Evolutionary conservation across 2,113 vertebrate species (phyloP).

Genomic region (Notiomystis cincta): DNA sequence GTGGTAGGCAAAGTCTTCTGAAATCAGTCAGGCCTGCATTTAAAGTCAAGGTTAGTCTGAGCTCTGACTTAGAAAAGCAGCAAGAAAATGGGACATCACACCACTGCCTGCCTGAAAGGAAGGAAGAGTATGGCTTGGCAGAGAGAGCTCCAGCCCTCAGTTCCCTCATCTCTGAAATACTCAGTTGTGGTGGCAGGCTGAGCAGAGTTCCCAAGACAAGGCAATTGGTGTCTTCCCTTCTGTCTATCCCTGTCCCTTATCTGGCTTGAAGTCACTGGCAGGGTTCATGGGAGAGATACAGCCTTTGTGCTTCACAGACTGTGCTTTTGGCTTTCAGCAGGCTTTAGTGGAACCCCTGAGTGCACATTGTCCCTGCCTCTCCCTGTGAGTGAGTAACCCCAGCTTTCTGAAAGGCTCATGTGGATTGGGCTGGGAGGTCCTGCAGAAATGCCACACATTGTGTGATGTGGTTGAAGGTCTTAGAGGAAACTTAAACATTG

Average conservation of each 20-base stretch:
- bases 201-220: neutral
- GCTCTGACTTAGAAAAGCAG: neutral
- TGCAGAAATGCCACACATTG: neutral
- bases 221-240: neutral
- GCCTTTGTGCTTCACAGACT: neutral
- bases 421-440: neutral
- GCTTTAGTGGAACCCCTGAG: neutral
- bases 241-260: neutral
- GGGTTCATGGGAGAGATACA: neutral
- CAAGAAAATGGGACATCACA: neutral
- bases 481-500: neutral
- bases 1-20: neutral
- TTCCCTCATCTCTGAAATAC: neutral
- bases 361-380: neutral
- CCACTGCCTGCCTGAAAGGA: neutral
- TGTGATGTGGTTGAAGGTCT: neutral
- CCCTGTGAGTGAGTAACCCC: neutral
- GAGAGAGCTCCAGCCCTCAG: neutral
- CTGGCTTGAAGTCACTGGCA: neutral
- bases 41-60: neutral
- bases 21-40: neutral
- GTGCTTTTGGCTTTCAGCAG: neutral
- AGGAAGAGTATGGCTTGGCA: neutral
- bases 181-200: neutral
- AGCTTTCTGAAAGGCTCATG: neutral